phyloP scores from a whole-genome alignment of 2,113 vertebrate species.

The Varanus salvator region DNA sequence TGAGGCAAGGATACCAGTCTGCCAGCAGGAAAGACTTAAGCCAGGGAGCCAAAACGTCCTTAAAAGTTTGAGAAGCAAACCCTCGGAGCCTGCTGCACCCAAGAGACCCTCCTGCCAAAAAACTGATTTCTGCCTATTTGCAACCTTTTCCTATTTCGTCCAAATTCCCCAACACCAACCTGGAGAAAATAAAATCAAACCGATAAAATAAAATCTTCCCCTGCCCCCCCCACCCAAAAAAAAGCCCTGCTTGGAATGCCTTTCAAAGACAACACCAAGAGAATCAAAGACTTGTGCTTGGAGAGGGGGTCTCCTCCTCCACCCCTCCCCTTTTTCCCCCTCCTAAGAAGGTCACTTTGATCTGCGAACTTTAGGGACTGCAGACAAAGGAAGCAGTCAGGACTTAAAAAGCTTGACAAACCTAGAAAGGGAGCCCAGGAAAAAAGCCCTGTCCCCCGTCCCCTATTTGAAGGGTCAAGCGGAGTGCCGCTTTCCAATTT shows the following conservation, averaged over 20 bases:
- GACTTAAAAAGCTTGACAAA: conserved; percentile 22
- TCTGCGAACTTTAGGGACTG: conserved; percentile 50
- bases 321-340: neutral
- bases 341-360: conserved; percentile 68
- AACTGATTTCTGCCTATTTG: rapidly evolving
- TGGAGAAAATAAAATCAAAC: neutral
- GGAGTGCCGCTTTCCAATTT: conserved; percentile 69
- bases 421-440: neutral
- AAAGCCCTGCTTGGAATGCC: neutral
- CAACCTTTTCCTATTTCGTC: neutral
- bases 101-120: neutral
- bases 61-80: neutral
- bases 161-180: neutral
- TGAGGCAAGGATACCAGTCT: too few species aligned
- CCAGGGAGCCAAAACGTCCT: neutral
- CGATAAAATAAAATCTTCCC: neutral
- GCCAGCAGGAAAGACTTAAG: neutral
- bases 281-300: neutral
- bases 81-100: neutral
- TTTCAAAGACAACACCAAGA: neutral
- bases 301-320: neutral
- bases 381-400: conserved; percentile 67
- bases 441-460: neutral
- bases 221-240: too few species aligned
- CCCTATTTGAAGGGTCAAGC: conserved; percentile 54